Evolutionary conservation across 2,113 vertebrate genomes (phyloP).

Genomic region (Leptodactylus fuscus): DNA sequence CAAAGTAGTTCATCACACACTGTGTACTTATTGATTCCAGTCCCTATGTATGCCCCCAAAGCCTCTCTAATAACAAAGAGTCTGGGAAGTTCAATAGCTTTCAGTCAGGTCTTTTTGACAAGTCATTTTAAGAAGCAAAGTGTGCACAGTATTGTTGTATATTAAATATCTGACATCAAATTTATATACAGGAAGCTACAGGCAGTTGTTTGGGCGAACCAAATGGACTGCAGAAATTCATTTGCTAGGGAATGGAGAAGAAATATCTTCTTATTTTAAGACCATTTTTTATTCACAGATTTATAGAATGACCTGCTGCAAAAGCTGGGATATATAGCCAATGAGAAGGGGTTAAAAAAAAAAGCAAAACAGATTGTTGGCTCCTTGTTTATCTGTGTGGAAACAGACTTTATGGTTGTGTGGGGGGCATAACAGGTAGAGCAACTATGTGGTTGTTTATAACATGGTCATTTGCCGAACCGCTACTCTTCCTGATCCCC

Average conservation of each 20-base stretch:
- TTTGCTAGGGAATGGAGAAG: not conserved
- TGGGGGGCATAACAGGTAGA: too few relatives aligned
- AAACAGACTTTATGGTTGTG: too few relatives aligned
- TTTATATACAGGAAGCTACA: slow-evolving; percentile 34
- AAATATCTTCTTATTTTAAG: not conserved
- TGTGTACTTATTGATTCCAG: slow-evolving; percentile 55
- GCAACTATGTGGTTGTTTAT: too few relatives aligned
- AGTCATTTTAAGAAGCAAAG: slow-evolving; percentile 55
- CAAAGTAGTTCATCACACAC: slow-evolving; percentile 51
- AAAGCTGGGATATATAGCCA: not conserved
- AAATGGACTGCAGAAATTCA: not conserved
- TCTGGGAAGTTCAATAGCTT: slow-evolving; percentile 43
- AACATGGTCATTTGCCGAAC: too few relatives aligned
- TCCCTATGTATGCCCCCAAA: slow-evolving; percentile 49
- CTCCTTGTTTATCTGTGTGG: too few relatives aligned
- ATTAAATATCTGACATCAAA: slow-evolving; percentile 47
- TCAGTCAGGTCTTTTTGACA: slow-evolving; percentile 52
- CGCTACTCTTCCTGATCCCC: too few relatives aligned
- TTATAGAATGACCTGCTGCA: not conserved
- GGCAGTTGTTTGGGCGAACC: slow-evolving; percentile 15
- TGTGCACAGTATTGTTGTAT: slow-evolving; percentile 38
- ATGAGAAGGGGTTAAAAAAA: too few relatives aligned
- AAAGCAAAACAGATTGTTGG: too few relatives aligned
- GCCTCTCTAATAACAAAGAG: slow-evolving; percentile 57
- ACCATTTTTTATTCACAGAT: slow-evolving; percentile 9